A percentile compares a stretch with the other conserved stretches of the same genome.
Evolutionary conservation across 2,888 invertebrate genomes (phyloP).

Genomic region (Muscina levida): DNA sequence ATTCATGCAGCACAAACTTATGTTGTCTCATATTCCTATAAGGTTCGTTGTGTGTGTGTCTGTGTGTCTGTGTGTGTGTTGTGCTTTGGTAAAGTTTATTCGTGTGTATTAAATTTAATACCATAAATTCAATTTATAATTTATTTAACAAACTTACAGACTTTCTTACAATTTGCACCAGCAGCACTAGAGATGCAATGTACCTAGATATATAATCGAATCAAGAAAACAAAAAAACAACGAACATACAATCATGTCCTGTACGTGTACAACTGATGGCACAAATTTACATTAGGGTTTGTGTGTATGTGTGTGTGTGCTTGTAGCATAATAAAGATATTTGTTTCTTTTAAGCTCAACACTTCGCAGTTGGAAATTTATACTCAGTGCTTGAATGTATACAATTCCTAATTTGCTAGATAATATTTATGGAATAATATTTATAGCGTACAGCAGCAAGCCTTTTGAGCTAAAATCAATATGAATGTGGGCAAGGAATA

Average conservation of each 20-base stretch:
- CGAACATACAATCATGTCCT: too few relatives aligned
- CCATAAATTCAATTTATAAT: constrained; percentile 48
- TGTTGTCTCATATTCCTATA: not conserved
- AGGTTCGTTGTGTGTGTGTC: not conserved
- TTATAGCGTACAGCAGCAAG: not conserved
- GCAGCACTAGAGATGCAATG: too few relatives aligned
- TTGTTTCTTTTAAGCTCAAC: not conserved
- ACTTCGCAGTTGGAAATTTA: not conserved
- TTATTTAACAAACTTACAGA: constrained; percentile 12
- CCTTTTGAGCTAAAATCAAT: not conserved
- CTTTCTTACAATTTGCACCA: too few relatives aligned
- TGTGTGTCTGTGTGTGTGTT: too few relatives aligned
- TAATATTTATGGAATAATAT: constrained; percentile 8
- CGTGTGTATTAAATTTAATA: constrained; percentile 50
- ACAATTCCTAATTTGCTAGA: constrained; percentile 2
- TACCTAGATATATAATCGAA: too few relatives aligned
- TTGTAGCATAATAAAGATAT: too few relatives aligned
- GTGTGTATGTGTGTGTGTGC: too few relatives aligned
- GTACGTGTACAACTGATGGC: too few relatives aligned
- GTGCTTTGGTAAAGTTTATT: constrained; percentile 47
- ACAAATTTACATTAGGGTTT: too few relatives aligned
- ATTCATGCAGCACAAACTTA: constrained; percentile 6
- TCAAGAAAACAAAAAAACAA: too few relatives aligned
- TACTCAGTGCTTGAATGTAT: not conserved
- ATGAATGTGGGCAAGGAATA: not conserved